These are phyloP conservation scores for Andrena bicolor DNA, from an alignment of 2,888 invertebrate species.

Conservation along the genomic window DNA sequence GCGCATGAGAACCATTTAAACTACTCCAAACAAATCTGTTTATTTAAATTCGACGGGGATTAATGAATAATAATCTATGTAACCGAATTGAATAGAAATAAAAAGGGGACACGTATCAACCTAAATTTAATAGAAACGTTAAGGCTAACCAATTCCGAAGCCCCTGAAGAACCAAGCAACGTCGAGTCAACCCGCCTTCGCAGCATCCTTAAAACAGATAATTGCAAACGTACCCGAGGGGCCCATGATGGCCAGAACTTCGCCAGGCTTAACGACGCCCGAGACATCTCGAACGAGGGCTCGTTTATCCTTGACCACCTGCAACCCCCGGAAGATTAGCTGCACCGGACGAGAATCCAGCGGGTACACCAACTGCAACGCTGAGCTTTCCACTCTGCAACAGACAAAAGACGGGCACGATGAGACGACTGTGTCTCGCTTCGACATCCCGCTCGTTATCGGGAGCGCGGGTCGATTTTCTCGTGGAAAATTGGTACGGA, in stretches of 20 bases:
- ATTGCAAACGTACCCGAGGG: constrained; percentile 88
- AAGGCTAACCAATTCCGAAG: too few species aligned
- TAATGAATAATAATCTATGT: too few species aligned
- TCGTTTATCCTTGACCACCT: constrained; percentile 86
- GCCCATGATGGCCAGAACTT: constrained; percentile 93
- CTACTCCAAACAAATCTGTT: too few species aligned
- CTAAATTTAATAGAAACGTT: too few species aligned
- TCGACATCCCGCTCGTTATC: not conserved
- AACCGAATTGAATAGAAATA: too few species aligned
- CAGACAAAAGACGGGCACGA: not conserved
- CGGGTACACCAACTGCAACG: constrained; percentile 88
- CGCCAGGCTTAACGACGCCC: constrained; percentile 91
- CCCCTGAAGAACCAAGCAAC: too few species aligned
- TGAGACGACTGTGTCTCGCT: not conserved
- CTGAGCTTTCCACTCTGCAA: constrained; percentile 88
- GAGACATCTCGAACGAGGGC: constrained; percentile 90
- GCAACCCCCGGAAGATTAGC: constrained; percentile 89
- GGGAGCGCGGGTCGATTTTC: not conserved
- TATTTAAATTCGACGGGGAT: too few species aligned
- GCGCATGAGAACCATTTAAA: too few species aligned
- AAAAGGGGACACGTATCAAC: too few species aligned
- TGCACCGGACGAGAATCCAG: constrained; percentile 88
- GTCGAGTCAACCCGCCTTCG: too few species aligned
- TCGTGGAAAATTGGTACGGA: not conserved
- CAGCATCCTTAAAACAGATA: constrained; percentile 3